A percentile compares a stretch with the other conserved stretches of the same genome.
Evolutionary conservation across 2,797 vertebrate genomes (phyloP).

Genomic region (Thripadectes ignobilis): DNA sequence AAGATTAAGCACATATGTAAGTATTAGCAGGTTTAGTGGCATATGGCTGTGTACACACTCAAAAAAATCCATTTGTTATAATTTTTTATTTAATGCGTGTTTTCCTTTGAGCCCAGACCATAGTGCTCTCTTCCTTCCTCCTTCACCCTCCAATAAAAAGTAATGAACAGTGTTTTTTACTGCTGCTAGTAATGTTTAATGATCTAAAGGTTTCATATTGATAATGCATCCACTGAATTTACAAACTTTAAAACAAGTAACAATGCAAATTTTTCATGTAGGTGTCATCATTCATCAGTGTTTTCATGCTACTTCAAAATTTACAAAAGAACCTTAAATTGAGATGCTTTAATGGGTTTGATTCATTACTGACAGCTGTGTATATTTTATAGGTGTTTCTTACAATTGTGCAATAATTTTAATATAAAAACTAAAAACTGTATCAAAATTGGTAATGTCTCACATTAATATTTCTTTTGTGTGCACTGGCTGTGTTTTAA

Average conservation of each 20-base stretch:
- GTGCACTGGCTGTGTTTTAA: neutral
- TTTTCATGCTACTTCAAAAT: neutral
- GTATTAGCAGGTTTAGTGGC: neutral
- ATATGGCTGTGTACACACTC: neutral
- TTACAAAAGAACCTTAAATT: neutral
- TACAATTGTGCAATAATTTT: neutral
- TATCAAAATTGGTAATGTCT: neutral
- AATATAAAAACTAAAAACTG: neutral
- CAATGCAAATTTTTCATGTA: neutral
- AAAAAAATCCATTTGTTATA: neutral
- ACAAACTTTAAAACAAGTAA: neutral
- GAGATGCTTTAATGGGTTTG: neutral
- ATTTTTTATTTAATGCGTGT: neutral
- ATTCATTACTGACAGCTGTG: neutral
- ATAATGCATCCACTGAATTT: neutral
- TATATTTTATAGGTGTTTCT: neutral
- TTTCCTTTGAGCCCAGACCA: neutral
- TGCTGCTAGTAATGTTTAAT: neutral
- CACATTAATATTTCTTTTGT: neutral
- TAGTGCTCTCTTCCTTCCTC: neutral
- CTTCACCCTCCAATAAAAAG: neutral
- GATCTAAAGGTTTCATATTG: neutral
- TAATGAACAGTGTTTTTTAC: neutral
- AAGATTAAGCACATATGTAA: neutral
- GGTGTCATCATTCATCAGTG: neutral